Evolutionary conservation across 2,888 invertebrate genomes (phyloP).

Genomic region (Hipparchia sbordonii): DNA sequence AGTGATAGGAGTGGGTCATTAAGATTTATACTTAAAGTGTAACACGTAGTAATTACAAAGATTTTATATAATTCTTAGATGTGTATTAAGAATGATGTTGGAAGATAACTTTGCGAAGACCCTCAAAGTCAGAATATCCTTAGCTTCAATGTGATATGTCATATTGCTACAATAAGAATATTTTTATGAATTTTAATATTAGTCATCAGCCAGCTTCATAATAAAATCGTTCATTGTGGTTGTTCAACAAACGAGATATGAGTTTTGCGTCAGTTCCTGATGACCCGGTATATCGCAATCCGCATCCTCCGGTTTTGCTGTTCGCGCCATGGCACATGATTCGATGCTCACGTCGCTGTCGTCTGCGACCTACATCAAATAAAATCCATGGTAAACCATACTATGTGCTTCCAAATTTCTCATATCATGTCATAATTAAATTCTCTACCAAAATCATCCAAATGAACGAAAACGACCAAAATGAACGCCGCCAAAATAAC

Average conservation of each 20-base stretch:
- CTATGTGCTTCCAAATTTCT: no score
- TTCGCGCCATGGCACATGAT: neutral
- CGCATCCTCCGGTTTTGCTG: neutral
- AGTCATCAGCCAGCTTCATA: conserved; percentile 22
- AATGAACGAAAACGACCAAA: no score
- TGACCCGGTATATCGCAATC: conserved; percentile 4
- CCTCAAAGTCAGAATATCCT: neutral
- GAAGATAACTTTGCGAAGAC: neutral
- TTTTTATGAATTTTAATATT: conserved; percentile 8
- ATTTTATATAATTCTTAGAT: neutral
- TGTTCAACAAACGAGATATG: conserved; percentile 32
- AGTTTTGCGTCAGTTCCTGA: conserved; percentile 43
- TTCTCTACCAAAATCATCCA: no score
- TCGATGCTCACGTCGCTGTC: neutral
- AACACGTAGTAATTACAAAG: neutral
- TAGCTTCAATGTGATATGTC: neutral
- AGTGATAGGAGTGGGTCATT: no score
- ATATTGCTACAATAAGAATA: neutral
- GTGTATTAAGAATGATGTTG: neutral
- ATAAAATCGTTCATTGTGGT: conserved; percentile 20
- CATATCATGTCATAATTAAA: no score
- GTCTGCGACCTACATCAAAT: no score
- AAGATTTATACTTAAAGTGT: no score
- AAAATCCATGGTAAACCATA: no score
- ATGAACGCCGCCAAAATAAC: no score